A percentile compares a stretch with the other conserved stretches of the same genome.
Conservation (phyloP, 2,797 vertebrate species). For the Clarias fuscus region DNA sequence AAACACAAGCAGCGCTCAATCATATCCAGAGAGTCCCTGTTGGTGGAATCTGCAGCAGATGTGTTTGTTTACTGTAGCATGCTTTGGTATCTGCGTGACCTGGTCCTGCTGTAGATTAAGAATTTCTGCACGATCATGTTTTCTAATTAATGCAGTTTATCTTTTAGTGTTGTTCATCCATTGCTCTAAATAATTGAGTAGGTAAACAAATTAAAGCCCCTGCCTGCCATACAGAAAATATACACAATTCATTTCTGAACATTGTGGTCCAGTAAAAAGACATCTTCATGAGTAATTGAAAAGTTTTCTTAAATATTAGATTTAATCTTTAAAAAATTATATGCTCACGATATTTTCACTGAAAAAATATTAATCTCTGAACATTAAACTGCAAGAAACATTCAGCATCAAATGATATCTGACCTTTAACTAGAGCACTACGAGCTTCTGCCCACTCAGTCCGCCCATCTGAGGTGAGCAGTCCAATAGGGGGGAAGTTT, state of each 20-base stretch:
- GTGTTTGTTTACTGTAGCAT: neutral
- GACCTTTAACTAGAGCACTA: constrained; percentile 87
- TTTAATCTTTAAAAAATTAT: neutral
- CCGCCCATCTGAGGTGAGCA: constrained; percentile 91
- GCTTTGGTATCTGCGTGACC: neutral
- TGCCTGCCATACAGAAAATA: neutral
- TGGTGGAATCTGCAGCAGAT: constrained; percentile 87
- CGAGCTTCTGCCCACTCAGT: constrained; percentile 91
- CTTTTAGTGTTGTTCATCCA: neutral
- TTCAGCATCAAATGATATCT: neutral
- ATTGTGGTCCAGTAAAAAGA: neutral
- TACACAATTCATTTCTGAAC: neutral
- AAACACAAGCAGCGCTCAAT: constrained; percentile 93
- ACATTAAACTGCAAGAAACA: neutral
- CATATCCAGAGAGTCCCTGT: constrained; percentile 95
- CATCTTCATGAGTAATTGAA: neutral
- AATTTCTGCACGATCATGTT: constrained; percentile 1
- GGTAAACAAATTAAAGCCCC: neutral
- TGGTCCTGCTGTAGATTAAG: constrained; percentile 17
- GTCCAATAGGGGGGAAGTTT: constrained; percentile 83
- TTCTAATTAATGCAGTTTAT: neutral
- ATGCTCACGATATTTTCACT: neutral
- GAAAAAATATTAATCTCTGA: neutral
- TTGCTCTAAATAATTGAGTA: neutral
- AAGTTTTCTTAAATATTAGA: neutral